Conservation (phyloP, 2,888 invertebrate genomes). For the Polyommatus iphigenia region DNA sequence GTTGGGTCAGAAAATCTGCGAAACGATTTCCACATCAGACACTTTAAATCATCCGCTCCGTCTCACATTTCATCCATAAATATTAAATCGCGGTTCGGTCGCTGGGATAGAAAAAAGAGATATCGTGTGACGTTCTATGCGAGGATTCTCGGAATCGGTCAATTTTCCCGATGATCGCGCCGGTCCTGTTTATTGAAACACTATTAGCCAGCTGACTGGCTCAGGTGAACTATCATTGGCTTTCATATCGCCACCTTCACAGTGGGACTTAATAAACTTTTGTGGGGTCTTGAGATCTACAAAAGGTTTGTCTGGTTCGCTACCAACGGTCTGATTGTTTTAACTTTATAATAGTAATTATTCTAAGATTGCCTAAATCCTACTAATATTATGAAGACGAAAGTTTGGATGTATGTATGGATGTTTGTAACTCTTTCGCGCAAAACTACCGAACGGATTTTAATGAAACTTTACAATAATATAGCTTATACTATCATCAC, state of each 20-base stretch:
- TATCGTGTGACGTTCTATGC: conserved; percentile 70
- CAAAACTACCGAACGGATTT: too few relatives aligned
- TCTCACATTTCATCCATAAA: conserved; percentile 79
- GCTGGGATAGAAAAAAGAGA: conserved; percentile 68
- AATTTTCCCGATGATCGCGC: conserved; percentile 75
- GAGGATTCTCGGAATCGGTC: conserved; percentile 75
- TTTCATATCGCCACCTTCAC: conserved; percentile 35
- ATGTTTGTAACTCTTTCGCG: too few relatives aligned
- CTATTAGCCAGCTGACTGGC: conserved; percentile 71
- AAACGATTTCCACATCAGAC: conserved; percentile 77
- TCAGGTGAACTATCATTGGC: conserved; percentile 42
- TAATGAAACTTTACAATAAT: too few relatives aligned
- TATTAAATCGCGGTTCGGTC: conserved; percentile 76
- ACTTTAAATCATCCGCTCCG: conserved; percentile 78
- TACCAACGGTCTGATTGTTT: too few relatives aligned
- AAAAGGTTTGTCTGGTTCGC: neutral
- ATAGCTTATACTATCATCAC: too few relatives aligned
- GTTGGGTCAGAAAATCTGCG: conserved; percentile 78
- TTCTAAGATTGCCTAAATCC: too few relatives aligned
- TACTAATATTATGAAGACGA: too few relatives aligned
- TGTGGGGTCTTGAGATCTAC: neutral
- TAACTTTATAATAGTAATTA: too few relatives aligned
- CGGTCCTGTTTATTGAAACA: conserved; percentile 75
- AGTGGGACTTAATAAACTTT: conserved; percentile 31
- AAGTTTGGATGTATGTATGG: too few relatives aligned